These are phyloP conservation scores for Heterotis niloticus DNA, from an alignment of 2,113 vertebrate genomes.

Conservation along the genomic window DNA sequence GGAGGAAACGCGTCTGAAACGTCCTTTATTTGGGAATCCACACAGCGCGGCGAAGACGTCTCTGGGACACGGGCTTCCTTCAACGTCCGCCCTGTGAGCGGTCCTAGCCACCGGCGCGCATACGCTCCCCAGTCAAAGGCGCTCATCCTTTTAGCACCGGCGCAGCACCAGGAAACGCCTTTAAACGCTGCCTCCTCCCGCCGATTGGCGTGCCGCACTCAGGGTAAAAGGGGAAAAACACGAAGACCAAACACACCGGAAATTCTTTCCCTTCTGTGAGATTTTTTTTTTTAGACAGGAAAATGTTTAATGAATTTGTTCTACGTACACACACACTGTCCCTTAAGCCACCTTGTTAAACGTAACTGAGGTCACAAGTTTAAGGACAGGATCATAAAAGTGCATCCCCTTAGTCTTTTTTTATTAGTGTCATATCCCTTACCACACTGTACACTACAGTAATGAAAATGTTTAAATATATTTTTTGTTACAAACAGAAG, in stretches of 20 bases:
- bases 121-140: conserved; percentile 37
- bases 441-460: conserved; percentile 6
- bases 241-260: background rate
- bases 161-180: conserved; percentile 49
- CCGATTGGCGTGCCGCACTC: conserved; percentile 54
- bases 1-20: no score
- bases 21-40: no score
- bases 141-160: conserved; percentile 43
- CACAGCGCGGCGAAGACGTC: no score
- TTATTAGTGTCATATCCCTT: conserved; percentile 37
- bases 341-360: conserved; percentile 2
- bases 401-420: conserved; percentile 24
- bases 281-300: background rate
- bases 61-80: background rate
- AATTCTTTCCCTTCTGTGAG: background rate
- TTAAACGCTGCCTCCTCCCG: conserved; percentile 27
- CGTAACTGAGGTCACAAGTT: background rate
- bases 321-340: background rate
- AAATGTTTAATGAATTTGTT: no score
- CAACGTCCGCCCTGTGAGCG: background rate
- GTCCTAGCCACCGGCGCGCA: conserved; percentile 16
- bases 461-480: conserved; percentile 26
- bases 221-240: conserved; percentile 25
- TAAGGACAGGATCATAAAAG: no score
- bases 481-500: conserved; percentile 33